Evolutionary conservation across 2,888 invertebrate species (phyloP).

Genomic region (Drosophila pseudotalamancana): DNA sequence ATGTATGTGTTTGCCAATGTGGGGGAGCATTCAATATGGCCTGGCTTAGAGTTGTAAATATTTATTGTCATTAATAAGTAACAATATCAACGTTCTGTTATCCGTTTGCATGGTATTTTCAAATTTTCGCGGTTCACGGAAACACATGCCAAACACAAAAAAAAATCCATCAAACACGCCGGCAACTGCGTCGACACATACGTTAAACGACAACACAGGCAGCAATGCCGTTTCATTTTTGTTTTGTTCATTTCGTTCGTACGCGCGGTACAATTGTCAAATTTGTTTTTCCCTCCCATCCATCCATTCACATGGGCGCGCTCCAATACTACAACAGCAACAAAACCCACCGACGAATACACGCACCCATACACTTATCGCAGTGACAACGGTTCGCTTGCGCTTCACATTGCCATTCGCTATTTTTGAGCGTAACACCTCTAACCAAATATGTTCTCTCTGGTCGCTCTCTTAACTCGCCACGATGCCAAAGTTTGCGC

Average conservation of each 20-base stretch:
- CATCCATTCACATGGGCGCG: constrained; percentile 72
- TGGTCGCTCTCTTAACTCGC: constrained; percentile 37
- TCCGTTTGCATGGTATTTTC: constrained; percentile 61
- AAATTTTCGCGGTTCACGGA: constrained; percentile 53
- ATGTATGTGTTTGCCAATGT: constrained; percentile 16
- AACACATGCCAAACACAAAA: constrained; percentile 33
- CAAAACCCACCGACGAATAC: constrained; percentile 32
- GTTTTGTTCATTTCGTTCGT: constrained; percentile 81
- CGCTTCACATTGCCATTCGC: constrained; percentile 72
- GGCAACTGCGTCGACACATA: constrained; percentile 53
- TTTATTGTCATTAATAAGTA: constrained; percentile 14
- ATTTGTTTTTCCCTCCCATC: constrained; percentile 71
- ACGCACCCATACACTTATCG: constrained; percentile 24
- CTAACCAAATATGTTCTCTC: constrained; percentile 17
- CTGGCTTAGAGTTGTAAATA: constrained; percentile 43
- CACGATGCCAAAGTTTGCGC: constrained; percentile 31
- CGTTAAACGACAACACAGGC: constrained; percentile 26
- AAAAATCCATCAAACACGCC: constrained; percentile 71
- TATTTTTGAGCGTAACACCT: constrained; percentile 67
- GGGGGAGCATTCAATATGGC: constrained; percentile 42
- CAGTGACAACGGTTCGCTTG: constrained; percentile 50
- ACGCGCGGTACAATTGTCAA: constrained; percentile 79
- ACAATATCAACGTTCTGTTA: constrained; percentile 18
- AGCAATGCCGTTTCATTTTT: constrained; percentile 72
- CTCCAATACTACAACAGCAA: constrained; percentile 41